Percentiles rank a stretch among this genome's conserved stretches.
phyloP scores from a whole-genome alignment of 2,888 invertebrate genomes.

The Auanema freiburgensis region DNA sequence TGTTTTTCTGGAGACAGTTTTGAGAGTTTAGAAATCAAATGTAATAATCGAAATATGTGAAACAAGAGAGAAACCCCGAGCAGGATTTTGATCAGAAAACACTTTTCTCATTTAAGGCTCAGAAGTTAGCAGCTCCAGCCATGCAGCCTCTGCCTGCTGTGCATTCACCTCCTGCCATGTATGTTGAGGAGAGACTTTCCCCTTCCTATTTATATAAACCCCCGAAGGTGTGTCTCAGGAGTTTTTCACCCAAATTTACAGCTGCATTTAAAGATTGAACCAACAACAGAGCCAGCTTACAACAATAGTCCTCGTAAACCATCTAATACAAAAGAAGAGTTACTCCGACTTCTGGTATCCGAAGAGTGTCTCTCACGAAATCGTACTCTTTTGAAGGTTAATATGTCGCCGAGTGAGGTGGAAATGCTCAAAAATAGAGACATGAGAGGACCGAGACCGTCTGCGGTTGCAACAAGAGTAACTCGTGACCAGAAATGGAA shows the following conservation, averaged over 20 bases:
- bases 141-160: constrained; percentile 26
- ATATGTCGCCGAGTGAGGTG: constrained; percentile 41
- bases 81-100: too few species aligned
- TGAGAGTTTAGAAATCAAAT: too few species aligned
- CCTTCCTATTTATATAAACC: constrained; percentile 4
- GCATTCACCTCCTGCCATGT: constrained; percentile 27
- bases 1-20: too few species aligned
- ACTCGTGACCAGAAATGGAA: constrained; percentile 20
- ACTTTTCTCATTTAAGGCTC: constrained; percentile 18
- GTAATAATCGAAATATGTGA: too few species aligned
- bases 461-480: constrained; percentile 21
- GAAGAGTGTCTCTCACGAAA: not conserved
- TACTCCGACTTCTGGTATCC: constrained; percentile 31
- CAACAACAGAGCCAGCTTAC: not conserved
- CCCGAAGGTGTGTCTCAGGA: too few species aligned
- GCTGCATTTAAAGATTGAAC: not conserved
- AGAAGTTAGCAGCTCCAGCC: constrained; percentile 35
- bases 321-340: constrained; percentile 46
- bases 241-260: too few species aligned
- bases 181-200: constrained; percentile 19
- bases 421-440: constrained; percentile 22
- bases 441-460: constrained; percentile 12
- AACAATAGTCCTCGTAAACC: constrained; percentile 11
- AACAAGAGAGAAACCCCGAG: too few species aligned
- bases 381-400: constrained; percentile 20